phyloP scores from a whole-genome alignment of 2,797 vertebrate genomes.

The Poeciliopsis infans region DNA sequence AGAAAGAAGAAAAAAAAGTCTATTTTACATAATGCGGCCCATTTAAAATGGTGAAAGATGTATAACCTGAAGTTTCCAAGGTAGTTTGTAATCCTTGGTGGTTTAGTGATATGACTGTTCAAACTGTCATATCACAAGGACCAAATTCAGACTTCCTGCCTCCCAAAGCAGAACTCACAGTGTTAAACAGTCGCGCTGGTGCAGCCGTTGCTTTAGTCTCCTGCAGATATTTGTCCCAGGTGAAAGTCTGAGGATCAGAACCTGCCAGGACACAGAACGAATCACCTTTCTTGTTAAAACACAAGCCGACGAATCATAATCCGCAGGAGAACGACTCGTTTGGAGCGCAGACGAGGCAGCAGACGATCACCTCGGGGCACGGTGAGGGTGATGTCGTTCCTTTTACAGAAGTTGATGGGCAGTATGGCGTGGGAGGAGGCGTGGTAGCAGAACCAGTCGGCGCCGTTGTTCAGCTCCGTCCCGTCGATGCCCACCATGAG shows the following conservation, averaged over 20 bases:
- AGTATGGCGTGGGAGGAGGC: conserved; percentile 92
- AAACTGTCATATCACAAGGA: not conserved
- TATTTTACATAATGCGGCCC: no score
- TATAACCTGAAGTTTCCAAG: not conserved
- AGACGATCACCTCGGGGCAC: conserved; percentile 74
- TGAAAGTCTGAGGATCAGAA: conserved; percentile 83
- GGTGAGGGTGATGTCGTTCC: conserved; percentile 86
- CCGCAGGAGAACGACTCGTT: not conserved
- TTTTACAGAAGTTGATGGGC: conserved; percentile 88
- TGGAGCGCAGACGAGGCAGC: not conserved
- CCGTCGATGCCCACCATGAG: conserved; percentile 95
- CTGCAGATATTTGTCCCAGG: conserved; percentile 88
- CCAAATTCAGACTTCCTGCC: not conserved
- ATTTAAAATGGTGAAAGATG: no score
- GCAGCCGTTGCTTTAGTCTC: conserved; percentile 82
- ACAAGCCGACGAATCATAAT: not conserved
- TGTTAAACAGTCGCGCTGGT: conserved; percentile 87
- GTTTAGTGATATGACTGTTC: not conserved
- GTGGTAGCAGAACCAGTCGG: conserved; percentile 95
- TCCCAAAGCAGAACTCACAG: conserved; percentile 76
- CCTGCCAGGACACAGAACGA: conserved; percentile 72
- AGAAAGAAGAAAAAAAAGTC: no score
- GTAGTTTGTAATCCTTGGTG: not conserved
- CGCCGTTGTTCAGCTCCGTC: conserved; percentile 76
- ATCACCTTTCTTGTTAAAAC: not conserved